These are phyloP conservation scores for Meandrina meandrites DNA, from an alignment of 92 coral and sea anemone genomes.

Conservation along the genomic window DNA sequence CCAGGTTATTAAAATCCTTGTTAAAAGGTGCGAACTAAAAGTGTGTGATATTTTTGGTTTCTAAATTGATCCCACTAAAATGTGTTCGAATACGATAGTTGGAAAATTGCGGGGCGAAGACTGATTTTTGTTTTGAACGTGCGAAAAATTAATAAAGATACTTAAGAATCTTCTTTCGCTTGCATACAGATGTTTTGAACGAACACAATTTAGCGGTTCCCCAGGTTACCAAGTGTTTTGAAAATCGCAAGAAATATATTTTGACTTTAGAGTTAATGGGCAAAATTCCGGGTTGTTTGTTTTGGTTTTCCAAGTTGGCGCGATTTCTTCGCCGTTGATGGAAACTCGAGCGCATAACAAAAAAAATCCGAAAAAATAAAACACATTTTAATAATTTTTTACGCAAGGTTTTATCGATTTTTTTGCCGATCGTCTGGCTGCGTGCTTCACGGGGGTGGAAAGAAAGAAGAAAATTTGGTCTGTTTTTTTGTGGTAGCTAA, in stretches of 20 bases:
- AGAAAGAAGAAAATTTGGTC: not conserved
- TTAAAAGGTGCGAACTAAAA: not conserved
- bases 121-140: not conserved
- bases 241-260: conserved; percentile 25
- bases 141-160: not conserved
- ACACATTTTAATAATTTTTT: not conserved
- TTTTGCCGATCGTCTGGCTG: not conserved
- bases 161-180: not conserved
- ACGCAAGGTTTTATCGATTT: not conserved
- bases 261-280: conserved; percentile 23
- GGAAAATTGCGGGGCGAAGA: not conserved
- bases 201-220: conserved; percentile 1
- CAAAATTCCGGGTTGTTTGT: not conserved
- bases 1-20: not conserved
- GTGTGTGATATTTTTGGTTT: not conserved
- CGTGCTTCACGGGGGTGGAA: not conserved
- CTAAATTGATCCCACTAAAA: not conserved
- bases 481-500: conserved; percentile 2
- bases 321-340: not conserved
- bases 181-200: not conserved
- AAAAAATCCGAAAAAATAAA: not conserved
- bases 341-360: no score
- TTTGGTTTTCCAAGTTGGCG: not conserved
- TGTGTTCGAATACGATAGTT: not conserved
- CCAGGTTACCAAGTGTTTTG: conserved; percentile 32